phyloP scores from a whole-genome alignment of 1,140 invertebrate species.

The Scaptomyza montana region DNA sequence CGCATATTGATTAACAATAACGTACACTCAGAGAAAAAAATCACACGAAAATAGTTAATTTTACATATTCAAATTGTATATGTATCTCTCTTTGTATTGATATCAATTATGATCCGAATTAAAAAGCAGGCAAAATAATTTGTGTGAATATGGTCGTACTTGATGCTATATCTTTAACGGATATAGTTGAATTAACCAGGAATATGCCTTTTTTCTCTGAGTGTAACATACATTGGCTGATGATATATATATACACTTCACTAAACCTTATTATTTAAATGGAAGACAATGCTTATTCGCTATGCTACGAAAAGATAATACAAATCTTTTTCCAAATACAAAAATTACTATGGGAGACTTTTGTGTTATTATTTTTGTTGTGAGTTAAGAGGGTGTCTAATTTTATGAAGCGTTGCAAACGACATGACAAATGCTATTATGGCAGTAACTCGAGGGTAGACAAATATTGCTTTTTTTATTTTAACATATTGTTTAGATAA shows the following conservation, averaged over 20 bases:
- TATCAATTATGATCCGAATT: too few species aligned
- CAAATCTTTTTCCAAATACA: not conserved
- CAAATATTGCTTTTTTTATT: conserved; percentile 45
- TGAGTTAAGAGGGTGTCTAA: conserved; percentile 33
- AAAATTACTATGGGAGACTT: conserved; percentile 16
- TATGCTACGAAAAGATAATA: conserved; percentile 4
- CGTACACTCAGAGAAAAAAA: too few species aligned
- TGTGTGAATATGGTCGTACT: too few species aligned
- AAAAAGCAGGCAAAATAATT: too few species aligned
- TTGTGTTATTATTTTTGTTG: conserved; percentile 8
- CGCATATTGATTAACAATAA: conserved; percentile 21
- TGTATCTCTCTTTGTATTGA: too few species aligned
- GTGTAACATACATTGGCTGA: too few species aligned
- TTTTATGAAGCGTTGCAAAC: conserved; percentile 36
- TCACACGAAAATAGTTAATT: too few species aligned
- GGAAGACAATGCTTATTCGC: conserved; percentile 1
- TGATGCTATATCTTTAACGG: too few species aligned
- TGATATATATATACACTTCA: conserved; percentile 8
- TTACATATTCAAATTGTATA: too few species aligned
- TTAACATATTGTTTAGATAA: conserved; percentile 27
- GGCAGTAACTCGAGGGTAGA: conserved; percentile 28
- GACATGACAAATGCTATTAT: conserved; percentile 24
- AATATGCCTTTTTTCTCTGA: too few species aligned
- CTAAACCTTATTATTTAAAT: not conserved
- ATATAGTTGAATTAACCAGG: too few species aligned